Percentiles rank a stretch among this genome's conserved stretches.
Evolutionary conservation across 2,113 vertebrate genomes (phyloP).

Genomic region (Malurus alboscapulatus): DNA sequence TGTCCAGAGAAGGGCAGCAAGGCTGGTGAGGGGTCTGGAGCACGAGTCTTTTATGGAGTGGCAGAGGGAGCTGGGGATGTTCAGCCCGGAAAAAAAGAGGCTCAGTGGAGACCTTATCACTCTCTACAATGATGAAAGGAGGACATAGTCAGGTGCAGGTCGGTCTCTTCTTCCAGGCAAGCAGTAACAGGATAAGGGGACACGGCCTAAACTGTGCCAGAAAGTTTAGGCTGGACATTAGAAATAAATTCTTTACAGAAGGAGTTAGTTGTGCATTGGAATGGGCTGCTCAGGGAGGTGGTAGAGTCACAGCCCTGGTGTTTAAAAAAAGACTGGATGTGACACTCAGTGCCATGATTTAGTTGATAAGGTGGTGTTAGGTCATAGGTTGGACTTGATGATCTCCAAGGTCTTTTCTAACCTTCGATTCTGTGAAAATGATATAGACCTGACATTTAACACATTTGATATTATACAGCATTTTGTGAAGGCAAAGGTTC

Average conservation of each 20-base stretch:
- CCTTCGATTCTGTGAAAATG: neutral
- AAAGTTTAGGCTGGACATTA: neutral
- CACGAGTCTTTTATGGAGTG: neutral
- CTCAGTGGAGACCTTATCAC: neutral
- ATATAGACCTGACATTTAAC: neutral
- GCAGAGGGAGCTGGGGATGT: neutral
- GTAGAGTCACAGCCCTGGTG: neutral
- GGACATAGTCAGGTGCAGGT: neutral
- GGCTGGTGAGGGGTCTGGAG: neutral
- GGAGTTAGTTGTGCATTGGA: too few species aligned
- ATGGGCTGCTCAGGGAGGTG: neutral
- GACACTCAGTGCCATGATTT: neutral
- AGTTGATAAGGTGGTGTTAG: neutral
- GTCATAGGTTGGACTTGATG: neutral
- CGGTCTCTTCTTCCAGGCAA: neutral
- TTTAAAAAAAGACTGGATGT: neutral
- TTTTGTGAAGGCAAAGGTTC: neutral
- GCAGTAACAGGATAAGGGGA: neutral
- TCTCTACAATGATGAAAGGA: neutral
- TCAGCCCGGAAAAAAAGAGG: neutral
- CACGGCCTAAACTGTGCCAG: rapidly evolving
- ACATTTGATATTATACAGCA: neutral
- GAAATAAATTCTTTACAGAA: neutral
- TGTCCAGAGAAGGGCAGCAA: neutral
- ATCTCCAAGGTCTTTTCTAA: too few species aligned